Conservation (phyloP, 2,888 invertebrate species). For the Leptinotarsa peninsularis region DNA sequence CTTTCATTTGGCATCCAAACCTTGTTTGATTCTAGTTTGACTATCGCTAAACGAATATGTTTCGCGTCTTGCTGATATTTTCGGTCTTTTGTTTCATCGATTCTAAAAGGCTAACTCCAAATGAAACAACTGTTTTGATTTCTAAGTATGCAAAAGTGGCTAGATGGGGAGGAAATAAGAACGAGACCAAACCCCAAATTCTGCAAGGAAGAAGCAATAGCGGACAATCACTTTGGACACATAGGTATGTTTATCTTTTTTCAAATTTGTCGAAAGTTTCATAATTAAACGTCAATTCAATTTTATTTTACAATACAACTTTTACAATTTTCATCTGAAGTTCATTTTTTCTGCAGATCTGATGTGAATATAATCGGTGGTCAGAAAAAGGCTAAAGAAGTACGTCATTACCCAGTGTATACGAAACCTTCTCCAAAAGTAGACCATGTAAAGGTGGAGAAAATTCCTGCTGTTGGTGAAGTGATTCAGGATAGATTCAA, state of each 20-base stretch:
- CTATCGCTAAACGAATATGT: slow-evolving; percentile 27
- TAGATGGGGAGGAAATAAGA: slow-evolving; percentile 56
- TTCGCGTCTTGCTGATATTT: slow-evolving; percentile 28
- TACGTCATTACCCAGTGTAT: slow-evolving; percentile 53
- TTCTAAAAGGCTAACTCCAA: slow-evolving; percentile 48
- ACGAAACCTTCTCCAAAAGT: slow-evolving; percentile 41
- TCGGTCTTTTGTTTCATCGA: slow-evolving; percentile 37
- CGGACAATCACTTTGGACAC: slow-evolving; percentile 59
- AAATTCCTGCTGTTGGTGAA: slow-evolving; percentile 60
- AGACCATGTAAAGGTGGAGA: slow-evolving; percentile 42
- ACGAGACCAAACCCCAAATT: slow-evolving; percentile 24
- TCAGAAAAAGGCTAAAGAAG: slow-evolving; percentile 54
- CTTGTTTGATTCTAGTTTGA: slow-evolving; percentile 28
- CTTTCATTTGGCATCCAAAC: slow-evolving; percentile 29
- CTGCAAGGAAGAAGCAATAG: slow-evolving; percentile 54
- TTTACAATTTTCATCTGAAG: slow-evolving; percentile 20
- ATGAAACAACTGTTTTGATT: slow-evolving; percentile 53
- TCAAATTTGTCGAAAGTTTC: not conserved
- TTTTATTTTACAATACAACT: no score
- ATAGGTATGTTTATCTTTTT: slow-evolving; percentile 55
- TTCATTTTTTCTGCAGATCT: slow-evolving; percentile 50
- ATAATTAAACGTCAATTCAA: no score
- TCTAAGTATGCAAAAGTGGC: slow-evolving; percentile 63
- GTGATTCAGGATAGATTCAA: slow-evolving; percentile 63
- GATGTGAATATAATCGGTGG: slow-evolving; percentile 55